Percentiles rank a stretch among this genome's conserved stretches.
Evolutionary conservation across 2,888 invertebrate genomes (phyloP).

Genomic region (Gordius sp.): DNA sequence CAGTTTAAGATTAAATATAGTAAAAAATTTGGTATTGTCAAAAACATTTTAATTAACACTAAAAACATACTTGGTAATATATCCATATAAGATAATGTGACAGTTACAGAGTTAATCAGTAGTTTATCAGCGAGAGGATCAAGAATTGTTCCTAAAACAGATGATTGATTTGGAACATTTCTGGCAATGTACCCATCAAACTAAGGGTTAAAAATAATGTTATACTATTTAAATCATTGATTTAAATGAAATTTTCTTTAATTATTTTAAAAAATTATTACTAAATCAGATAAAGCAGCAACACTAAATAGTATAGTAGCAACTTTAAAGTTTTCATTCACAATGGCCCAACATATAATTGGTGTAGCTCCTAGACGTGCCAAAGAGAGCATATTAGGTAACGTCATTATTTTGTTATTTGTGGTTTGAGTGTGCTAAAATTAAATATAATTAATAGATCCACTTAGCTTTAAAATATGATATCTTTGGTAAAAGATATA

Average conservation of each 20-base stretch:
- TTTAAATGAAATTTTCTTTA: neutral
- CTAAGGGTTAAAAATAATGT: no score
- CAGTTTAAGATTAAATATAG: no score
- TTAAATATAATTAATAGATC: no score
- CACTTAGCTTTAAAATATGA: no score
- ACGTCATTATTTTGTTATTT: neutral
- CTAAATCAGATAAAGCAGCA: neutral
- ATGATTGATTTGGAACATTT: slow-evolving; percentile 3
- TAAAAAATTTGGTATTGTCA: no score
- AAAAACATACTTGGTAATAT: slow-evolving; percentile 10
- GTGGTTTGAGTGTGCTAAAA: no score
- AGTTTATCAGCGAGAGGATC: slow-evolving; percentile 15
- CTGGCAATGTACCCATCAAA: slow-evolving; percentile 14
- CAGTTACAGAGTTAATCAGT: neutral
- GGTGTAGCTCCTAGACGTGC: neutral
- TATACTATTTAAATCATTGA: no score
- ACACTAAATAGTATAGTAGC: neutral
- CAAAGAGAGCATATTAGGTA: neutral
- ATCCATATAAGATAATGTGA: slow-evolving; percentile 6
- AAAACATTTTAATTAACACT: no score
- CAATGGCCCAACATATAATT: neutral
- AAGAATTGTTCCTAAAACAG: neutral
- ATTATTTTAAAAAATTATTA: neutral
- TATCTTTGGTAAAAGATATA: no score
- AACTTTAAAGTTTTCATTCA: neutral